Percentiles rank a stretch among this genome's conserved stretches.
Evolutionary conservation across 1,140 invertebrate genomes (phyloP).

Genomic region (Anastatus disparis): DNA sequence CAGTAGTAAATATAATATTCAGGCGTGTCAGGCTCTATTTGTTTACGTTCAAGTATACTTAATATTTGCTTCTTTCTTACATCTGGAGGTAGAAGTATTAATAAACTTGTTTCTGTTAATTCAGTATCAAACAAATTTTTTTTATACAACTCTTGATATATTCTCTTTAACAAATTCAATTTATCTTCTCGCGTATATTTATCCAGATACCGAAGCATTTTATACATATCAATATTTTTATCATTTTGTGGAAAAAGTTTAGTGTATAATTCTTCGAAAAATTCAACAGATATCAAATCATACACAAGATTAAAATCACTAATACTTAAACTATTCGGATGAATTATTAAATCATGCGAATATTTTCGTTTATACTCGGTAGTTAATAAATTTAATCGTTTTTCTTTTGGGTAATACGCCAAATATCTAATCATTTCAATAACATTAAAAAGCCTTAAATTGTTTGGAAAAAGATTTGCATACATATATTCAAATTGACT

Average conservation of each 20-base stretch:
- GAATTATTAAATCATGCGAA: background rate
- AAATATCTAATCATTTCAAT: background rate
- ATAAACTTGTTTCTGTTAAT: background rate
- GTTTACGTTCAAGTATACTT: background rate
- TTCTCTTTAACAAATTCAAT: background rate
- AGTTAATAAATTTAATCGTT: background rate
- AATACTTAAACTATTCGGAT: background rate
- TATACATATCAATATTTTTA: background rate
- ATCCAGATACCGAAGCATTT: background rate
- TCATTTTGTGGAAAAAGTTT: background rate
- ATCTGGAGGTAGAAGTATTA: background rate
- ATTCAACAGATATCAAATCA: background rate
- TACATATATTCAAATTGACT: background rate
- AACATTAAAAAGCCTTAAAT: background rate
- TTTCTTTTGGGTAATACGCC: background rate
- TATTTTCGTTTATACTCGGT: background rate
- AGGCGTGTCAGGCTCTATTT: no score
- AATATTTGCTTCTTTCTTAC: background rate
- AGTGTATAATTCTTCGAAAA: background rate
- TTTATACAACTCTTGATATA: background rate
- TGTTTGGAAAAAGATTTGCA: background rate
- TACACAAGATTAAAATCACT: background rate
- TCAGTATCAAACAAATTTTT: background rate
- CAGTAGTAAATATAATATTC: background rate
- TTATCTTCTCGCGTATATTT: background rate